Conservation (phyloP, 2,797 vertebrate genomes). For the Leptoclinus maculatus region DNA sequence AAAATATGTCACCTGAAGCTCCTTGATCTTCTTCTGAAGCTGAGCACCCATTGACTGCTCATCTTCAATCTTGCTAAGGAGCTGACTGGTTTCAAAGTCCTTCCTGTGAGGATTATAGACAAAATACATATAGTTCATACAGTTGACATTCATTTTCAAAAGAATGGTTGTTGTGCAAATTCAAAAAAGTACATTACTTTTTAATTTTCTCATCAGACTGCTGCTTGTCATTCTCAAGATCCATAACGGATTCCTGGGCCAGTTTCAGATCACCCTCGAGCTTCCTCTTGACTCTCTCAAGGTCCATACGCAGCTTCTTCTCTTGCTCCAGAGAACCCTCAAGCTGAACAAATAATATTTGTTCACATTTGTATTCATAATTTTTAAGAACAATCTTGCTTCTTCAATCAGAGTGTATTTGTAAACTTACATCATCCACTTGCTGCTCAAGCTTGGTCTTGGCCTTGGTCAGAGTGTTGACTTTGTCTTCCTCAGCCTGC, state of each 20-base stretch:
- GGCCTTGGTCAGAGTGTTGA: conserved; percentile 82
- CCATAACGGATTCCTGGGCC: conserved; percentile 86
- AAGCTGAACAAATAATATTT: conserved; percentile 73
- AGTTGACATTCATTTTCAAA: background rate
- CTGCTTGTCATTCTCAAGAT: conserved; percentile 89
- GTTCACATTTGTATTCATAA: too few species aligned
- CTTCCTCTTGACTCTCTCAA: conserved; percentile 90
- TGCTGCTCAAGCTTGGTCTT: conserved; percentile 85
- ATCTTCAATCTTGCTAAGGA: conserved; percentile 72
- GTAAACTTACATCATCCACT: conserved; percentile 87
- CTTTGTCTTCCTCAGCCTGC: conserved; percentile 86
- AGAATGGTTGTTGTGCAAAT: background rate
- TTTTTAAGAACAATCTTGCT: too few species aligned
- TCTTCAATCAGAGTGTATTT: conserved; percentile 7
- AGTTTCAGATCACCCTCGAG: conserved; percentile 91
- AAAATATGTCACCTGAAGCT: conserved; percentile 9
- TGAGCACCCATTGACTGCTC: conserved; percentile 79
- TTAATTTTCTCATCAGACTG: conserved; percentile 17
- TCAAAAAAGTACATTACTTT: background rate
- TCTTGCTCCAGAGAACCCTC: conserved; percentile 91
- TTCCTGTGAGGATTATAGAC: conserved; percentile 76
- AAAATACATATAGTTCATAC: background rate
- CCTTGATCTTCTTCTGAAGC: conserved; percentile 92
- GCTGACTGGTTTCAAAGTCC: conserved; percentile 89
- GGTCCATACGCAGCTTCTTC: conserved; percentile 88